phyloP scores from a whole-genome alignment of 2,888 invertebrate species.

The Melanargia galathea region DNA sequence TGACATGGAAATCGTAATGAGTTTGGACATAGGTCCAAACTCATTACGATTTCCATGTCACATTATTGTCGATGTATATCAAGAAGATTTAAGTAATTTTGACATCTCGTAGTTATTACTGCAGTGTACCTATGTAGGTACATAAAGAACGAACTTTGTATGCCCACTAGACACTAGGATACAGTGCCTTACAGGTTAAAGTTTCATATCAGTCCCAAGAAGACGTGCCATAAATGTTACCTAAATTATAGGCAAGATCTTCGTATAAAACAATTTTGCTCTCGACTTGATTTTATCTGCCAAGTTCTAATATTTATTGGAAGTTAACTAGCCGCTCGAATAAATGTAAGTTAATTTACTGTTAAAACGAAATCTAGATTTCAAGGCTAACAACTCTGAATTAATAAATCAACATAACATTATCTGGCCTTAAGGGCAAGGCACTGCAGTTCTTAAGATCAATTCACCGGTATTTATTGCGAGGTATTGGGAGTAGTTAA shows the following conservation, averaged over 20 bases:
- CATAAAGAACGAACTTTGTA: too few species aligned
- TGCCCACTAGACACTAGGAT: too few species aligned
- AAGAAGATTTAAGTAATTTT: too few species aligned
- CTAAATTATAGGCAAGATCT: background rate
- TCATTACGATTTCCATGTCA: too few species aligned
- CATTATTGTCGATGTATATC: too few species aligned
- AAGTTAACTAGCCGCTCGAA: conserved; percentile 6
- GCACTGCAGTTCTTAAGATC: conserved; percentile 2
- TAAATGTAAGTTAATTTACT: conserved; percentile 20
- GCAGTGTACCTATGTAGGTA: too few species aligned
- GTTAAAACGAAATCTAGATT: conserved; percentile 22
- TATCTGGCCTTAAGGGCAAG: background rate
- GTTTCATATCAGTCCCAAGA: conserved; percentile 3
- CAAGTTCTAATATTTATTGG: conserved; percentile 16
- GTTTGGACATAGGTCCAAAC: too few species aligned
- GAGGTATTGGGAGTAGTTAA: background rate
- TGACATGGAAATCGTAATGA: too few species aligned
- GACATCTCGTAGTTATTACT: too few species aligned
- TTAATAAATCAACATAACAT: conserved; percentile 11
- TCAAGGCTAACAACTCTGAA: conserved; percentile 28
- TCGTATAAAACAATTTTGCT: background rate
- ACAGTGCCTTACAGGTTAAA: too few species aligned
- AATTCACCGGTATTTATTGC: conserved; percentile 5
- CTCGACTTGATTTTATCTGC: conserved; percentile 16
- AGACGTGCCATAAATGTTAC: conserved; percentile 2